phyloP scores from a whole-genome alignment of 2,113 vertebrate species.

The Gobiocypris rarus region DNA sequence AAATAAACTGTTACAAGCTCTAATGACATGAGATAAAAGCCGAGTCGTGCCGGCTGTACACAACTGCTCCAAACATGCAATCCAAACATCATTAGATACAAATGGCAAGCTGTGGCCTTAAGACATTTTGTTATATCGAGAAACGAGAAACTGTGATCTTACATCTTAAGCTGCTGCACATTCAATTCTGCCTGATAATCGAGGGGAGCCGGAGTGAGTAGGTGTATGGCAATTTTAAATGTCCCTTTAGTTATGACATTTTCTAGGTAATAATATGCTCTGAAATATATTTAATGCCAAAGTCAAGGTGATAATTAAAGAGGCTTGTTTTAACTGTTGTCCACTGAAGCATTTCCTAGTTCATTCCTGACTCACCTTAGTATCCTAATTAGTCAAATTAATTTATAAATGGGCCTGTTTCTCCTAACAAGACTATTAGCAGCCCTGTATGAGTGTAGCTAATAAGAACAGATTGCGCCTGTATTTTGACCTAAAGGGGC shows the following conservation, averaged over 20 bases:
- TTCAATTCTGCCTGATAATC: conserved; percentile 15
- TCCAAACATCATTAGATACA: conserved; percentile 30
- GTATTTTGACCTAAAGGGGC: conserved; percentile 42
- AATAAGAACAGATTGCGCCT: conserved; percentile 51
- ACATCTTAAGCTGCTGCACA: neutral
- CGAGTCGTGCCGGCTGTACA: neutral
- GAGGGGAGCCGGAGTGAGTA: neutral
- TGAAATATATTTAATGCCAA: conserved; percentile 32
- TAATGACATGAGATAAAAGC: conserved; percentile 17
- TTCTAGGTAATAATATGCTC: conserved; percentile 1
- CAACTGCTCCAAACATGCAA: neutral
- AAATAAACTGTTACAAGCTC: conserved; percentile 4
- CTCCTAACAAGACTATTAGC: conserved; percentile 40
- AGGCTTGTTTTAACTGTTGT: conserved; percentile 10
- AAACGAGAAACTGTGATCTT: conserved; percentile 18
- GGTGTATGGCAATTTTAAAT: neutral
- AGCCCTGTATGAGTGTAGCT: conserved; percentile 12
- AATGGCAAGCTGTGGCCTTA: conserved; percentile 26
- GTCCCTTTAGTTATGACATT: conserved; percentile 21
- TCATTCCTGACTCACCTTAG: conserved; percentile 22
- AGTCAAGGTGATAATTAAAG: conserved; percentile 37
- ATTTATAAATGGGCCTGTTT: conserved; percentile 34
- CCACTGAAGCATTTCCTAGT: conserved; percentile 23
- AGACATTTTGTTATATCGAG: conserved; percentile 27
- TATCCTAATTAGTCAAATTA: conserved; percentile 45